Base-by-base conservation (phyloP, 2,888 invertebrate genomes). In the Pachycephus smyrnensis region DNA sequence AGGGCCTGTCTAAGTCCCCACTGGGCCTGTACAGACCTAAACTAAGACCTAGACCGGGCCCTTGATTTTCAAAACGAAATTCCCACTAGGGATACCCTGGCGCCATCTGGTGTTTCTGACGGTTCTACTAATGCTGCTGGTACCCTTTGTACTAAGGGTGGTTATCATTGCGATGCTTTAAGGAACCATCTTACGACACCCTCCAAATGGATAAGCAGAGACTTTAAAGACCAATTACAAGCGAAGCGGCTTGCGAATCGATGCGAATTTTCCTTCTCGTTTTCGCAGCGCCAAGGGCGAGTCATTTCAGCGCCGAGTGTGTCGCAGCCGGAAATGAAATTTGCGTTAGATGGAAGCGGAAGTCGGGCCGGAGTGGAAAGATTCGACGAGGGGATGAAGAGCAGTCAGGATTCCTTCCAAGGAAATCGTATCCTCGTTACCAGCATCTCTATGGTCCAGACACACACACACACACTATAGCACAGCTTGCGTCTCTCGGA, bases 371-470 rank as follows among this genome's bases (percentile, higher is more conserved):
- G 2, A 32, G 71, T 32, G 12, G 31, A 71, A 55, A 2, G 55
- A 55, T 55, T 55, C 55, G 71, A 71, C 71, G 33, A 9, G 71
- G 23, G 71, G 31, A 12, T 4, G 32, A 23, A 31, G 71, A 31
- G 71, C 0, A 23, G 71, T 71, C 9, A 9, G 23, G 31, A 71
- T 71, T 71, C 71, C 32, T 15, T 31, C 30, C 6, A 33, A 71
- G 12, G 71, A 31, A 71, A 71, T 71, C 71, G 12, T 71, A 71
- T 71, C 71, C 71, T 71, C 71, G 71, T 71, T 71, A 71, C 9
- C 55, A 9, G 23, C 55, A 23, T 55, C 55, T 55, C 23, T 9
- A 9, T 23, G 55, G 55, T 55, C 55, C 55, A 55, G 55, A 55
- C 55, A 55, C 55, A 55, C 23, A 31, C 71, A 9, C 69, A 4